Evolutionary conservation across 2,888 invertebrate genomes (phyloP).

Genomic region (Hanleya hanleyi): DNA sequence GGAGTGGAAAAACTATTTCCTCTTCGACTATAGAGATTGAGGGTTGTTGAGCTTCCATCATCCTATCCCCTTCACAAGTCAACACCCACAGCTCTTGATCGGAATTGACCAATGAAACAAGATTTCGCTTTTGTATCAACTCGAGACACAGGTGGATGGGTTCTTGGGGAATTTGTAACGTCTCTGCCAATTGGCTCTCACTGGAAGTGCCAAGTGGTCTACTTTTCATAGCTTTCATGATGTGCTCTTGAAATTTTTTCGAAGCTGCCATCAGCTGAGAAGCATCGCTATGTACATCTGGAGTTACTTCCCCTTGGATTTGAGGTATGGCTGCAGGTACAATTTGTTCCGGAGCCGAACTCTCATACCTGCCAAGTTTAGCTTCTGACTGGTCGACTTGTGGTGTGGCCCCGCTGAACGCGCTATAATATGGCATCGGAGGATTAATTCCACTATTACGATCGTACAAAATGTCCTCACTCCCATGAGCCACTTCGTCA

Average conservation of each 20-base stretch:
- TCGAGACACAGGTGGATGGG: slow-evolving; percentile 16
- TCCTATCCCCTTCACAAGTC: slow-evolving; percentile 39
- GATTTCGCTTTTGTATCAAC: slow-evolving; percentile 28
- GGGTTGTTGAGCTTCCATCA: too few species aligned
- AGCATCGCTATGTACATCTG: too few species aligned
- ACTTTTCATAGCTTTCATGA: slow-evolving; percentile 22
- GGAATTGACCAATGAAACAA: slow-evolving; percentile 33
- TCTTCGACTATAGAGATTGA: too few species aligned
- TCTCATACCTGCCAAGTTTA: too few species aligned
- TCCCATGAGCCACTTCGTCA: not conserved
- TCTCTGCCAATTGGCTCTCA: slow-evolving; percentile 36
- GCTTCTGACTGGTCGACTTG: too few species aligned
- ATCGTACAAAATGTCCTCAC: too few species aligned
- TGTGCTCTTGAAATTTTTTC: slow-evolving; percentile 11
- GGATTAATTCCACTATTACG: too few species aligned
- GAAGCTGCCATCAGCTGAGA: too few species aligned
- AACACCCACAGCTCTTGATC: slow-evolving; percentile 36
- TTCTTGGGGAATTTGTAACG: slow-evolving; percentile 26
- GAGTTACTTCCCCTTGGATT: not conserved
- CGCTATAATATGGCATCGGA: too few species aligned
- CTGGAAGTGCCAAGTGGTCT: slow-evolving; percentile 22
- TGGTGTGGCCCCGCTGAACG: too few species aligned
- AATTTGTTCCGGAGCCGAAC: not conserved
- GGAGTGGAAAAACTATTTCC: too few species aligned
- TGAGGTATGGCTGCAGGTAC: not conserved